A percentile compares a stretch with the other conserved stretches of the same genome.
Conservation (phyloP, 2,797 vertebrate genomes). For the Betta splendens region DNA sequence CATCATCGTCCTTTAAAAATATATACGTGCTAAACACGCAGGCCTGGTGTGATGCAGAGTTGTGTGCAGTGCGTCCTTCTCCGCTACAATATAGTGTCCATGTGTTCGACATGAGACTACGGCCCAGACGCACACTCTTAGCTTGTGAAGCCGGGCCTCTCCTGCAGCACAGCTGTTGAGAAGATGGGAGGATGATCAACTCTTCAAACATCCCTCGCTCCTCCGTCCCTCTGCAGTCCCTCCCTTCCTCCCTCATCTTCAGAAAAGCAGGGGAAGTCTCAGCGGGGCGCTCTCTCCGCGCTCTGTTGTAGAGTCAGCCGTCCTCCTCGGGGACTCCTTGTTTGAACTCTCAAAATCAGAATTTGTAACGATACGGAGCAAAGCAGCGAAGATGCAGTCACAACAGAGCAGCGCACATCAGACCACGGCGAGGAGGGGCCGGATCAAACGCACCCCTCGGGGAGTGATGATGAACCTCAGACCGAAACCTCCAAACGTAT, state of each 20-base stretch:
- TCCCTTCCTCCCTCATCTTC: slow-evolving; percentile 39
- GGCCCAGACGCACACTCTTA: slow-evolving; percentile 30
- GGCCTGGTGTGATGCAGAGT: no score
- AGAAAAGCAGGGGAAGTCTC: slow-evolving; percentile 46
- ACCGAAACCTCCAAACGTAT: slow-evolving; percentile 40
- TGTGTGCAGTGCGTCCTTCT: slow-evolving; percentile 12
- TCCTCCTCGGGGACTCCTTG: slow-evolving; percentile 61
- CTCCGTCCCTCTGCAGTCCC: slow-evolving; percentile 1
- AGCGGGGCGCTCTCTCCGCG: slow-evolving; percentile 46
- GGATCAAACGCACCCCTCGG: slow-evolving; percentile 59
- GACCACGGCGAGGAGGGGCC: slow-evolving; percentile 44
- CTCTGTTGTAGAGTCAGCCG: slow-evolving; percentile 63
- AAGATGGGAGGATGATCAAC: slow-evolving; percentile 65
- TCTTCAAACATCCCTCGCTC: slow-evolving; percentile 53
- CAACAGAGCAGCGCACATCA: slow-evolving; percentile 44
- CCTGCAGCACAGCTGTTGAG: slow-evolving; percentile 65
- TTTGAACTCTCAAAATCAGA: slow-evolving; percentile 74
- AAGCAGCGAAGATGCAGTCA: slow-evolving; percentile 54
- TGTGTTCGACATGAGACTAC: slow-evolving; percentile 35
- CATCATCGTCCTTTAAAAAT: slow-evolving; percentile 11
- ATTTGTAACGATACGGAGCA: slow-evolving; percentile 64
- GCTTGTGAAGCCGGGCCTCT: slow-evolving; percentile 27
- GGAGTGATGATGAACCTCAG: slow-evolving; percentile 55
- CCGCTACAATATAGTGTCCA: slow-evolving; percentile 14
- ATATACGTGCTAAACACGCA: slow-evolving; percentile 30